Evolutionary conservation across 2,888 invertebrate species (phyloP).

Genomic region (Diplolepis rosae): DNA sequence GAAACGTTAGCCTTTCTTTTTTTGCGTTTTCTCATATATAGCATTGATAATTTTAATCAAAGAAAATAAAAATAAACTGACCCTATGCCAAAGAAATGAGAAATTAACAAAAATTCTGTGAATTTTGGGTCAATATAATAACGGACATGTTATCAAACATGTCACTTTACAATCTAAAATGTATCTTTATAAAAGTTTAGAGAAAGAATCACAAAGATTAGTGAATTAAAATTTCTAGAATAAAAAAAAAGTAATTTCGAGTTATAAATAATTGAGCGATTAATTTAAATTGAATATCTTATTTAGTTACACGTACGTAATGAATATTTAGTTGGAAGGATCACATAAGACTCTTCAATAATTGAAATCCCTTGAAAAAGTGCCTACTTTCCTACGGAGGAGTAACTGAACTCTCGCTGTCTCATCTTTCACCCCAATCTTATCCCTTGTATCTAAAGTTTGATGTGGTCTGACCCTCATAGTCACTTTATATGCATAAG

Average conservation of each 20-base stretch:
- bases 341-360: conserved; percentile 21
- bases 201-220: no score
- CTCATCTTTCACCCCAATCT: conserved; percentile 31
- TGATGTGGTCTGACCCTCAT: conserved; percentile 33
- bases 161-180: no score
- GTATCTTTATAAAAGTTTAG: no score
- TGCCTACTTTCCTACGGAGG: not conserved
- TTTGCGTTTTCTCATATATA: no score
- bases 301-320: not conserved
- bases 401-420: conserved; percentile 31
- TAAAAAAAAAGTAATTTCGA: not conserved
- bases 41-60: no score
- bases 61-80: no score
- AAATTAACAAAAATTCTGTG: no score
- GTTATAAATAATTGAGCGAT: conserved; percentile 20
- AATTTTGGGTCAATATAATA: no score
- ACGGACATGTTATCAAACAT: no score
- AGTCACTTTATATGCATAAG: conserved; percentile 32
- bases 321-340: conserved; percentile 9
- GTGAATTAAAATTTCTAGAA: no score
- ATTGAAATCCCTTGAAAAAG: conserved; percentile 15
- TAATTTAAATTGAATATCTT: not conserved
- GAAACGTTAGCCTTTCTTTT: no score
- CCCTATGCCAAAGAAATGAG: no score
- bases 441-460: conserved; percentile 27